phyloP scores from a whole-genome alignment of 2,888 invertebrate species.

The Dromius quadrimaculatus region DNA sequence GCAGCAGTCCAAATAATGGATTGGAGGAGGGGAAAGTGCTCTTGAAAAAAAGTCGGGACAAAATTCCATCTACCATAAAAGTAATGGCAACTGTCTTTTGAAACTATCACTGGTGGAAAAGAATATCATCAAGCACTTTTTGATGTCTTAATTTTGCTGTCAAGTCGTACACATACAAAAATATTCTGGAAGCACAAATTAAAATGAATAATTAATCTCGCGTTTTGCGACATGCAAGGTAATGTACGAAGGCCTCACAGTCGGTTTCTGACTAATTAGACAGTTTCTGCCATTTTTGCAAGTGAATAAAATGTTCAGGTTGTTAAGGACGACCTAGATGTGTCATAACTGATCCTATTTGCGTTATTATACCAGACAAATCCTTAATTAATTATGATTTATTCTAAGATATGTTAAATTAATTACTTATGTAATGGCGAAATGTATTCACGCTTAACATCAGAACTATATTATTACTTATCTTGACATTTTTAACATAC shows the following conservation, averaged over 20 bases:
- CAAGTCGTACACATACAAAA: too few species aligned
- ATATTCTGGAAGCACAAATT: background rate
- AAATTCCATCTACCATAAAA: too few species aligned
- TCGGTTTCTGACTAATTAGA: conserved; percentile 31
- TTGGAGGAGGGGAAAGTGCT: too few species aligned
- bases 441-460: conserved; percentile 17
- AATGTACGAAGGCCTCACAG: conserved; percentile 11
- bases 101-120: too few species aligned
- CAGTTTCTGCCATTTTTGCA: conserved; percentile 20
- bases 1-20: too few species aligned
- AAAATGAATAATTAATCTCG: conserved; percentile 30
- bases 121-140: too few species aligned
- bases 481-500: background rate
- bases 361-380: conserved; percentile 40
- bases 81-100: too few species aligned
- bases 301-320: conserved; percentile 20
- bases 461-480: conserved; percentile 30
- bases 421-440: conserved; percentile 46
- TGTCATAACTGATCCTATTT: conserved; percentile 33
- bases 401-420: conserved; percentile 38
- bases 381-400: conserved; percentile 48
- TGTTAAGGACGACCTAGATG: conserved; percentile 40
- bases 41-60: too few species aligned
- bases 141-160: too few species aligned
- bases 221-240: background rate